These are phyloP conservation scores for Eucriotettix oculatus DNA, from an alignment of 2,888 invertebrate genomes.

Conservation along the genomic window DNA sequence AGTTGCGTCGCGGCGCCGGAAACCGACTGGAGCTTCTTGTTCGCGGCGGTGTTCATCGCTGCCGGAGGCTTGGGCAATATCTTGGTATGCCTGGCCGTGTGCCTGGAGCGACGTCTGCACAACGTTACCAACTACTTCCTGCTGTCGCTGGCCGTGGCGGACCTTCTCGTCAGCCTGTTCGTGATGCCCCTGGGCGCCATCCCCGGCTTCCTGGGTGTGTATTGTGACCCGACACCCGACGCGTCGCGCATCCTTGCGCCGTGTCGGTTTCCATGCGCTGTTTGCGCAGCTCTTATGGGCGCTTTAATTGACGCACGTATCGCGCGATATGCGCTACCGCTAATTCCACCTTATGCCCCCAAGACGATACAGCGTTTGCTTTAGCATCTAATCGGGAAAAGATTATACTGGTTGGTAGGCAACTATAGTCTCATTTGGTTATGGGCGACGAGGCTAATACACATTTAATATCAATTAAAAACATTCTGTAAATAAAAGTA, in stretches of 20 bases:
- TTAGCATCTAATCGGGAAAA: too few species aligned
- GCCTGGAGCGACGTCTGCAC: conserved; percentile 74
- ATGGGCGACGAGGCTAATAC: too few species aligned
- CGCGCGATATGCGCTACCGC: background rate
- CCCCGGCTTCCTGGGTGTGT: conserved; percentile 82
- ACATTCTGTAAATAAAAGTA: too few species aligned
- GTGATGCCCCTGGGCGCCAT: conserved; percentile 94
- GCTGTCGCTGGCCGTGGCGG: conserved; percentile 82
- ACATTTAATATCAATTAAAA: too few species aligned
- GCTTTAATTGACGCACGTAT: background rate
- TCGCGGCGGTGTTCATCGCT: conserved; percentile 69
- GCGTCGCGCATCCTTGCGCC: background rate
- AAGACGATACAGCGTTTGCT: too few species aligned
- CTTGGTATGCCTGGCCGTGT: conserved; percentile 84
- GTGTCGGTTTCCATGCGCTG: background rate
- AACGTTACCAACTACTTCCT: conserved; percentile 94
- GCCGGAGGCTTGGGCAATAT: conserved; percentile 84
- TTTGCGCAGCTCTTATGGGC: too few species aligned
- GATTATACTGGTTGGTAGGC: too few species aligned
- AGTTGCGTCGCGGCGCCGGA: background rate
- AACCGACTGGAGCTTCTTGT: conserved; percentile 70
- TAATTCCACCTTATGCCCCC: too few species aligned
- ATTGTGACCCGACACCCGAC: background rate
- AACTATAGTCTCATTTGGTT: too few species aligned
- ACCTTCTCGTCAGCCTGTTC: conserved; percentile 79